Evolutionary conservation across 1,140 invertebrate genomes (phyloP).

Genomic region (Tetramorium simillimum): DNA sequence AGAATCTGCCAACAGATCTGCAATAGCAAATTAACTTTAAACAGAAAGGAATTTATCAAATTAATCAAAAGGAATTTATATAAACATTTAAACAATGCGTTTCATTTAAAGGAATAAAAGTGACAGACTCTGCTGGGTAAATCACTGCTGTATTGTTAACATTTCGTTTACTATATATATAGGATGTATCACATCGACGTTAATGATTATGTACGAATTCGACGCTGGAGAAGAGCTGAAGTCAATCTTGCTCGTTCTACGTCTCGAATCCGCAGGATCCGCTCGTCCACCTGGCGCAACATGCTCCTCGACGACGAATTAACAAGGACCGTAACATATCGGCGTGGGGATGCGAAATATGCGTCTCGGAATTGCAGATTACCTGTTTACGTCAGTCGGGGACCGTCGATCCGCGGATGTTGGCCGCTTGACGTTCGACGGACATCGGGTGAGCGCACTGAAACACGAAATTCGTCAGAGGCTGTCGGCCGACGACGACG

Average conservation of each 20-base stretch:
- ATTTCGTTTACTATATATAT: too few species aligned
- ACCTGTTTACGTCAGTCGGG: slow-evolving; percentile 20
- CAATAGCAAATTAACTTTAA: background rate
- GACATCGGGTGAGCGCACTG: background rate
- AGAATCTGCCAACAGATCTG: background rate
- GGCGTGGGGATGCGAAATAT: background rate
- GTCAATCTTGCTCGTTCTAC: too few species aligned
- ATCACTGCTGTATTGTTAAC: too few species aligned
- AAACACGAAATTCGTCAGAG: background rate
- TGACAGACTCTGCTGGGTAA: background rate
- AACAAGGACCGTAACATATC: background rate
- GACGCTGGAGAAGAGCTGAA: background rate
- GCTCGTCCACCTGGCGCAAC: too few species aligned
- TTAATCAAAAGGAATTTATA: background rate
- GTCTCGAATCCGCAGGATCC: too few species aligned
- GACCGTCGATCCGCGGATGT: background rate
- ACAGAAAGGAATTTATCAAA: too few species aligned
- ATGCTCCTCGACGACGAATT: background rate
- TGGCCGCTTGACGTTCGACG: background rate
- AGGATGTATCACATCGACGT: too few species aligned
- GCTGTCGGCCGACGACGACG: background rate
- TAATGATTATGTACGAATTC: too few species aligned
- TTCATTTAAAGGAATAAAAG: too few species aligned
- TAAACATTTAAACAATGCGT: too few species aligned
- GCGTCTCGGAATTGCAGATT: background rate